Evolutionary conservation across 2,113 vertebrate species (phyloP).

Genomic region (Bujurquina vittata): DNA sequence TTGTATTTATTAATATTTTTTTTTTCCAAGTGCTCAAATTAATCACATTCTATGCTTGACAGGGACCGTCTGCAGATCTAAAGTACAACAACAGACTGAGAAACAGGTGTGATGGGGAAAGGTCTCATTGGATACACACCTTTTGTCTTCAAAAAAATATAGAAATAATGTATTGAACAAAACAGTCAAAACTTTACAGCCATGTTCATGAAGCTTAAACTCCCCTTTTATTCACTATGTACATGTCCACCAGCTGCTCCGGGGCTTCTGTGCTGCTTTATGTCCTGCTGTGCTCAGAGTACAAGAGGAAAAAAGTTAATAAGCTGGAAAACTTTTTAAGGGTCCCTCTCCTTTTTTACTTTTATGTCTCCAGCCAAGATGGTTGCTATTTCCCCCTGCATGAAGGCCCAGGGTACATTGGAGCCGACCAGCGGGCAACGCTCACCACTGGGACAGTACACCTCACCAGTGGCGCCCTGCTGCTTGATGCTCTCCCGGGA

Average conservation of each 20-base stretch:
- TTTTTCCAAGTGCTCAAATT: conserved; percentile 91
- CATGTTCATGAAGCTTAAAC: conserved; percentile 92
- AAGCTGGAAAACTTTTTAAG: conserved; percentile 75
- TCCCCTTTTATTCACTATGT: conserved; percentile 90
- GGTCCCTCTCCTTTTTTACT: conserved; percentile 98
- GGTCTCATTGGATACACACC: conserved; percentile 90
- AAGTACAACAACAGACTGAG: conserved; percentile 82
- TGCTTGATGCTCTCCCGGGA: conserved; percentile 98
- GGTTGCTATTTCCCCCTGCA: conserved; percentile 97
- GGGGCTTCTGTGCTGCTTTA: conserved; percentile 23
- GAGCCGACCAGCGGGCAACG: conserved; percentile 96
- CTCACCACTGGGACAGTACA: conserved; percentile 97
- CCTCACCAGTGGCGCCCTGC: conserved; percentile 94
- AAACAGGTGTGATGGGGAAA: conserved; percentile 49
- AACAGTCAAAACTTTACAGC: conserved; percentile 86
- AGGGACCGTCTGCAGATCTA: conserved; percentile 87
- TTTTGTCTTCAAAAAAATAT: conserved; percentile 88
- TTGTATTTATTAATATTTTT: conserved; percentile 1
- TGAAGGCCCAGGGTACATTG: conserved; percentile 97
- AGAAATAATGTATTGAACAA: conserved; percentile 95
- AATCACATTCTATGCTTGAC: conserved; percentile 93
- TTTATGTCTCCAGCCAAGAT: conserved; percentile 96
- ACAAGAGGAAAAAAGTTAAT: conserved; percentile 26
- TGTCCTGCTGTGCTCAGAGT: conserved; percentile 39
- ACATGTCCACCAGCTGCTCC: conserved; percentile 62